Evolutionary conservation across 2,113 vertebrate genomes (phyloP).

Genomic region (Dasyornis broadbenti): DNA sequence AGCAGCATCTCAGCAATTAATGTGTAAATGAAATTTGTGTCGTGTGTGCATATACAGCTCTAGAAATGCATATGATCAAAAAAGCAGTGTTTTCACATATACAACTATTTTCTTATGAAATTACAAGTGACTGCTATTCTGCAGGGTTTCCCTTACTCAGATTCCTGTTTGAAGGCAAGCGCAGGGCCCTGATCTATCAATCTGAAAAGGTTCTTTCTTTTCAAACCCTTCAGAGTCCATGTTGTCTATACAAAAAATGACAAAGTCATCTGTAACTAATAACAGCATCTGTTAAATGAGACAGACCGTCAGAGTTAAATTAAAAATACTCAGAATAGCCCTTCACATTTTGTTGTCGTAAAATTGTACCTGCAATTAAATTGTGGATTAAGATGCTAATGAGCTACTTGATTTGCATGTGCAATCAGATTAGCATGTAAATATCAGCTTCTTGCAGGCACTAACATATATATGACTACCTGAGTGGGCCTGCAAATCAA

Average conservation of each 20-base stretch:
- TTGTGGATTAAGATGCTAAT: slow-evolving; percentile 64
- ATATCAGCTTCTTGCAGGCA: slow-evolving; percentile 44
- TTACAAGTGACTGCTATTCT: neutral
- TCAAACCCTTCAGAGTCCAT: neutral
- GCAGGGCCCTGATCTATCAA: neutral
- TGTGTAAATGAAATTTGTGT: neutral
- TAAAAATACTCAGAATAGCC: slow-evolving; percentile 56
- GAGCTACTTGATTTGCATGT: slow-evolving; percentile 59
- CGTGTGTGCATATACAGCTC: neutral
- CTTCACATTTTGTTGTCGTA: slow-evolving; percentile 60
- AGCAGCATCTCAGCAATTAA: neutral
- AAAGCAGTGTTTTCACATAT: neutral
- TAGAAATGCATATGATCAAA: neutral
- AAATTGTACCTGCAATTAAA: slow-evolving; percentile 64
- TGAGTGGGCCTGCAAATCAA: slow-evolving; percentile 48
- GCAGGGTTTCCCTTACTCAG: neutral
- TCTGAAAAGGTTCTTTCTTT: neutral
- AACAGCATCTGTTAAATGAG: slow-evolving; percentile 52
- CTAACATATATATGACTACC: slow-evolving; percentile 48
- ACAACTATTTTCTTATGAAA: neutral
- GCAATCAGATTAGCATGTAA: slow-evolving; percentile 65
- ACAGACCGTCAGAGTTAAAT: slow-evolving; percentile 44
- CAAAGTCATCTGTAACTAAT: slow-evolving; percentile 53
- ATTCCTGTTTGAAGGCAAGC: neutral
- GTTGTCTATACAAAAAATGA: neutral